Evolutionary conservation across 2,797 vertebrate species (phyloP).

Genomic region (Acipenser oxyrinchus): DNA sequence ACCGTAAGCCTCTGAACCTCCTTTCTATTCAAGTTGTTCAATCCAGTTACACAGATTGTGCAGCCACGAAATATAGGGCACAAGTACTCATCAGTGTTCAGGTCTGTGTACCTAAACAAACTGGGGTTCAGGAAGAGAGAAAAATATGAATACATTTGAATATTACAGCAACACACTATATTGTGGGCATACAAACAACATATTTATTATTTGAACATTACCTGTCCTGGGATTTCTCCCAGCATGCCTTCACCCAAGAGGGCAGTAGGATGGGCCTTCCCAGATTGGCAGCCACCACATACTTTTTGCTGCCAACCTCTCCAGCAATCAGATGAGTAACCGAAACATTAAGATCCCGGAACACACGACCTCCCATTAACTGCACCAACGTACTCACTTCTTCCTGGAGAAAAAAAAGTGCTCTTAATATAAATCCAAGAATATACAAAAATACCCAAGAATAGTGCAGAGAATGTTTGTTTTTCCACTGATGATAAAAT

Average conservation of each 20-base stretch:
- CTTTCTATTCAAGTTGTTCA: constrained; percentile 73
- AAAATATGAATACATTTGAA: not conserved
- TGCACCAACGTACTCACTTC: constrained; percentile 86
- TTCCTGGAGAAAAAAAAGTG: constrained; percentile 48
- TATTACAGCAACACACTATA: not conserved
- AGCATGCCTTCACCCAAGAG: constrained; percentile 80
- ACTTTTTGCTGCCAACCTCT: constrained; percentile 97
- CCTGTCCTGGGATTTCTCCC: constrained; percentile 86
- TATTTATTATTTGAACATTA: constrained; percentile 32
- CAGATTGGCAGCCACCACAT: constrained; percentile 85
- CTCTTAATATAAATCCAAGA: too few relatives aligned
- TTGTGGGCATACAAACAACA: not conserved
- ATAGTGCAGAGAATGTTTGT: too few relatives aligned
- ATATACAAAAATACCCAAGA: too few relatives aligned
- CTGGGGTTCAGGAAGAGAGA: constrained; percentile 37
- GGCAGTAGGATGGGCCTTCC: constrained; percentile 85
- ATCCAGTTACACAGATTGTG: constrained; percentile 84
- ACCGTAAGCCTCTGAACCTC: constrained; percentile 79
- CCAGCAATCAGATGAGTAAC: constrained; percentile 93
- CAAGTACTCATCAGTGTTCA: constrained; percentile 64
- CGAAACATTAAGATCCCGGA: constrained; percentile 79
- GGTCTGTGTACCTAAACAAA: constrained; percentile 73
- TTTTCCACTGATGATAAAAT: too few relatives aligned
- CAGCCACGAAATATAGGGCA: constrained; percentile 89
- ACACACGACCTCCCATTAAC: constrained; percentile 88